Conservation (phyloP, 2,797 vertebrate genomes). For the Pantherophis alleghaniensis region DNA sequence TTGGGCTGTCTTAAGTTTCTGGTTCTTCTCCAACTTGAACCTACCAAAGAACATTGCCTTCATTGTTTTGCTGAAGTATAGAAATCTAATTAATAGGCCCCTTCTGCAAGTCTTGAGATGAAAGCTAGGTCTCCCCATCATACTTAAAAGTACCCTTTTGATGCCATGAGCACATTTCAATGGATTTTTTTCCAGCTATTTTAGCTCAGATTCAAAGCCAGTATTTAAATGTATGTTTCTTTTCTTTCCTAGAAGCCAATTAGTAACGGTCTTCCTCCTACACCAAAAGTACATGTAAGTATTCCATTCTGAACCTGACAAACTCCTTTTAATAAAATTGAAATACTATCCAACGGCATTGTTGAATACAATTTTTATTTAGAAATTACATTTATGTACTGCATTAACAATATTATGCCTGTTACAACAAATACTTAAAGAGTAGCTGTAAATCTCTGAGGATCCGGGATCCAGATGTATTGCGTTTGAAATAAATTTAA, state of each 20-base stretch:
- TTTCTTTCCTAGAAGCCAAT: constrained; percentile 84
- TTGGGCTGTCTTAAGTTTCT: background rate
- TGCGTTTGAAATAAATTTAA: background rate
- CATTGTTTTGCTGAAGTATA: background rate
- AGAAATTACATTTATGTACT: background rate
- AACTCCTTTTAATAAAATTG: constrained; percentile 14
- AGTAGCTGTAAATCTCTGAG: background rate
- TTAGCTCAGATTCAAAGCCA: constrained; percentile 17
- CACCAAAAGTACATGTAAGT: constrained; percentile 98
- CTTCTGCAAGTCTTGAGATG: background rate
- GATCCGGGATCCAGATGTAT: background rate
- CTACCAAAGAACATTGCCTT: too few species aligned
- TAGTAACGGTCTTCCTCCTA: constrained; percentile 95
- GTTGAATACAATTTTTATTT: background rate
- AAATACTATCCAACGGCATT: background rate
- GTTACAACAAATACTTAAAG: background rate
- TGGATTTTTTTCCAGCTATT: background rate
- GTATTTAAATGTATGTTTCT: background rate
- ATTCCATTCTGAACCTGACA: constrained; percentile 31
- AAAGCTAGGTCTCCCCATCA: background rate
- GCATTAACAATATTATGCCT: background rate
- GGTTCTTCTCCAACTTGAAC: background rate
- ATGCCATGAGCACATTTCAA: background rate
- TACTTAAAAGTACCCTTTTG: background rate
- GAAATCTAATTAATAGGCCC: background rate